These are phyloP conservation scores for Bombus polaris DNA, from an alignment of 1,140 invertebrate species.

Conservation along the genomic window DNA sequence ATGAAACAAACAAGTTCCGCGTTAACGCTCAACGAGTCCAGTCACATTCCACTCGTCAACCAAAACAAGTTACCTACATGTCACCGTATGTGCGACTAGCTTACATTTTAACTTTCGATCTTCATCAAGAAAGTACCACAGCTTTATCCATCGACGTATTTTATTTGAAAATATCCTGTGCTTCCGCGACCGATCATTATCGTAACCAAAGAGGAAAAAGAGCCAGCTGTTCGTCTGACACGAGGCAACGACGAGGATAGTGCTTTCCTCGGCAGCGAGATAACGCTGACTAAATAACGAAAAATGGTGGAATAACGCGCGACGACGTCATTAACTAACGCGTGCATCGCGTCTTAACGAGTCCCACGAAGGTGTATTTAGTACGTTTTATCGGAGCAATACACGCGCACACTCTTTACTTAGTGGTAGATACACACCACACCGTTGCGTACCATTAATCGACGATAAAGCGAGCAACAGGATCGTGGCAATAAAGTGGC, in stretches of 20 bases:
- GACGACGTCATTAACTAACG: slow-evolving; percentile 47
- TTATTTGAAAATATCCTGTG: neutral
- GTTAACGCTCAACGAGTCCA: slow-evolving; percentile 2
- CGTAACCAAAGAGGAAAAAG: too few species aligned
- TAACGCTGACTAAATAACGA: slow-evolving; percentile 35
- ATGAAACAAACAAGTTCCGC: neutral
- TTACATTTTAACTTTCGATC: slow-evolving; percentile 19
- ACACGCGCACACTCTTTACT: slow-evolving; percentile 25
- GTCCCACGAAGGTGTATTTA: slow-evolving; percentile 2
- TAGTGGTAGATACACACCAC: neutral
- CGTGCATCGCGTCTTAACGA: slow-evolving; percentile 46
- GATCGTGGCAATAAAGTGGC: slow-evolving; percentile 59
- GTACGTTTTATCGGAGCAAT: slow-evolving; percentile 46
- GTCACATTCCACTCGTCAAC: slow-evolving; percentile 31
- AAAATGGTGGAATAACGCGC: slow-evolving; percentile 30
- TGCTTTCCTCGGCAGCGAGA: slow-evolving; percentile 25
- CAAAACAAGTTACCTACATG: slow-evolving; percentile 15
- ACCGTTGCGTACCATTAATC: slow-evolving; percentile 62
- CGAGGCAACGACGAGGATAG: neutral
- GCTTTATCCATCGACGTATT: neutral
- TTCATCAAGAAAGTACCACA: neutral
- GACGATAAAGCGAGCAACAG: slow-evolving; percentile 59
- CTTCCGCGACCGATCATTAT: neutral
- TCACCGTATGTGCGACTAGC: neutral
- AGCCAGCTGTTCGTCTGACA: too few species aligned